Conservation (phyloP, 2,797 vertebrate genomes). For the Darevskia nairensis region DNA sequence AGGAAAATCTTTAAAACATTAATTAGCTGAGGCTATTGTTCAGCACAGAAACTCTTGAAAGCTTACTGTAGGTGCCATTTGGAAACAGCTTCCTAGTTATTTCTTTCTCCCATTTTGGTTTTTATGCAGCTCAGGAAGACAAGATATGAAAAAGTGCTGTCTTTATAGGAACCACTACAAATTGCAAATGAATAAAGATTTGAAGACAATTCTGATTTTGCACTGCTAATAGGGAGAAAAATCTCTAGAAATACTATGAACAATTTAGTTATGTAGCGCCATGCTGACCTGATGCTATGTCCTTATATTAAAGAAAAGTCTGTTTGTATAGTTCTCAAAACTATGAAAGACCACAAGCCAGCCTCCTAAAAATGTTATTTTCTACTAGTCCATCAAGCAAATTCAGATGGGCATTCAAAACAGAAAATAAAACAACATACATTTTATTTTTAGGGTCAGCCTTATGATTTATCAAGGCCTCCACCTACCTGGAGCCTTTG, state of each 20-base stretch:
- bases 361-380: not conserved
- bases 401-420: not conserved
- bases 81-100: conserved; percentile 9
- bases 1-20: conserved; percentile 57
- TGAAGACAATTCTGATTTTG: not conserved
- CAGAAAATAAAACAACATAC: not conserved
- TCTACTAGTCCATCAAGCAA: not conserved
- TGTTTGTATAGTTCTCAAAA: not conserved
- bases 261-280: not conserved
- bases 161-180: not conserved
- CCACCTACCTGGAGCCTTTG: conserved; percentile 86
- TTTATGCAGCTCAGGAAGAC: not conserved
- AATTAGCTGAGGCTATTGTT: conserved; percentile 50
- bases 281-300: not conserved
- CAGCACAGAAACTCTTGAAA: not conserved
- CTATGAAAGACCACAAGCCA: not conserved
- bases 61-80: conserved; percentile 13
- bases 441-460: not conserved
- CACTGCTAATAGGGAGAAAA: not conserved
- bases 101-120: not conserved
- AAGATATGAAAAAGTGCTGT: not conserved
- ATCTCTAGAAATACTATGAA: not conserved
- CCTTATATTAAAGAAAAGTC: not conserved
- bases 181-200: conserved; percentile 5
- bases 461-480: fast-evolving